Percentiles rank a stretch among this genome's conserved stretches.
Evolutionary conservation across 1,140 invertebrate species (phyloP).

Genomic region (Lepidurus couesii): DNA sequence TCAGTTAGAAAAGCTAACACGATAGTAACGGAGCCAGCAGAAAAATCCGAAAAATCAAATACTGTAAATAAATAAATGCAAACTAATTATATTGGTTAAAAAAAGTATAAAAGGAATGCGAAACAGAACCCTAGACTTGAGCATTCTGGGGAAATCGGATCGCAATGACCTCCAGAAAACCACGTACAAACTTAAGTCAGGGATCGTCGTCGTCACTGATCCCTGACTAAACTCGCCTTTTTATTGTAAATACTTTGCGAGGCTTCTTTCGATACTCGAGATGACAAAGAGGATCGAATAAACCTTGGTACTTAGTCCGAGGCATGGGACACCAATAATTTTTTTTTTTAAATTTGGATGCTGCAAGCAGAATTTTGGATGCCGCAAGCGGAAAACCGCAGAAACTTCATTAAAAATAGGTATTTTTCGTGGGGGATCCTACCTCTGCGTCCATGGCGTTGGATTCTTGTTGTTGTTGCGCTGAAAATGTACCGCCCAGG

Average conservation of each 20-base stretch:
- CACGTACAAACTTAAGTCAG: neutral
- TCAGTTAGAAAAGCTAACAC: no score
- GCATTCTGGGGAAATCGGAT: neutral
- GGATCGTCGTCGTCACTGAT: neutral
- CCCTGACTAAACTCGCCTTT: neutral
- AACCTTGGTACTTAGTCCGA: neutral
- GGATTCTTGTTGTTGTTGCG: neutral
- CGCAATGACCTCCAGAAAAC: neutral
- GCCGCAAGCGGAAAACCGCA: neutral
- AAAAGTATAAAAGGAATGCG: neutral
- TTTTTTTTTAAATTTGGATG: no score
- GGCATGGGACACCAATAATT: no score
- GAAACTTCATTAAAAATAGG: neutral
- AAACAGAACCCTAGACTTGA: neutral
- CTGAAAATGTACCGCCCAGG: neutral
- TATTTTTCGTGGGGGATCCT: neutral
- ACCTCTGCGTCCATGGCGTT: neutral
- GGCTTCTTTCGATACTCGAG: neutral
- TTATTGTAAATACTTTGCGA: neutral
- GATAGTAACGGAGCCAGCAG: no score
- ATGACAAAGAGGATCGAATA: neutral
- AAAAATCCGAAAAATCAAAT: neutral
- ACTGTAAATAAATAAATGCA: neutral
- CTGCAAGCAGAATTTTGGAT: neutral
- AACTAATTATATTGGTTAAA: neutral